Conservation (phyloP, 1,140 invertebrate species). For the Riptortus pedestris region DNA sequence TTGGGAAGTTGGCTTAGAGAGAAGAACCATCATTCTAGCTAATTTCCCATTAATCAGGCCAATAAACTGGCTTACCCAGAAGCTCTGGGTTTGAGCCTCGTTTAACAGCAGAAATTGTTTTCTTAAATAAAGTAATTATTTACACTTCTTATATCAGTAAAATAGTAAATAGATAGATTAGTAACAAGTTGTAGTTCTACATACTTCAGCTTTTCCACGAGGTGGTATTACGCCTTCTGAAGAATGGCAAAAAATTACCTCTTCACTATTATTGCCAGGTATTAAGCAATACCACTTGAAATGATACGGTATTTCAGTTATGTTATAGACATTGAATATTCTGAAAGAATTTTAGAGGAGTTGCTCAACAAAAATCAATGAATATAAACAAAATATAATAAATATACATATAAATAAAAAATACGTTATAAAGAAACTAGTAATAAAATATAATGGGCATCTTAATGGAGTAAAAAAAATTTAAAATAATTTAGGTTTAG, state of each 20-base stretch:
- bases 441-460: too few relatives aligned
- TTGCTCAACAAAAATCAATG: not conserved
- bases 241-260: not conserved
- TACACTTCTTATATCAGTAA: not conserved
- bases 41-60: too few relatives aligned
- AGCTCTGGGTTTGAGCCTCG: too few relatives aligned
- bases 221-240: not conserved
- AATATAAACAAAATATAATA: not conserved
- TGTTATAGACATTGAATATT: conserved; percentile 1
- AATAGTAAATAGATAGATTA: not conserved
- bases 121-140: too few relatives aligned
- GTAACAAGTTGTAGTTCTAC: not conserved
- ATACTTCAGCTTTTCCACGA: not conserved
- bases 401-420: not conserved
- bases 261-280: not conserved
- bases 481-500: too few relatives aligned
- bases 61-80: too few relatives aligned
- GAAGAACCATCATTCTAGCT: too few relatives aligned
- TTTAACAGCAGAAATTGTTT: too few relatives aligned
- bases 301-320: conserved; percentile 5
- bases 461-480: not conserved
- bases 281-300: not conserved
- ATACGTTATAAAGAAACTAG: too few relatives aligned
- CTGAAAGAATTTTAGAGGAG: not conserved
- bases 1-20: too few relatives aligned